Percentiles rank a stretch among this genome's conserved stretches.
Evolutionary conservation across 2,888 invertebrate genomes (phyloP).

Genomic region (Mongoloraphidia duomilia): DNA sequence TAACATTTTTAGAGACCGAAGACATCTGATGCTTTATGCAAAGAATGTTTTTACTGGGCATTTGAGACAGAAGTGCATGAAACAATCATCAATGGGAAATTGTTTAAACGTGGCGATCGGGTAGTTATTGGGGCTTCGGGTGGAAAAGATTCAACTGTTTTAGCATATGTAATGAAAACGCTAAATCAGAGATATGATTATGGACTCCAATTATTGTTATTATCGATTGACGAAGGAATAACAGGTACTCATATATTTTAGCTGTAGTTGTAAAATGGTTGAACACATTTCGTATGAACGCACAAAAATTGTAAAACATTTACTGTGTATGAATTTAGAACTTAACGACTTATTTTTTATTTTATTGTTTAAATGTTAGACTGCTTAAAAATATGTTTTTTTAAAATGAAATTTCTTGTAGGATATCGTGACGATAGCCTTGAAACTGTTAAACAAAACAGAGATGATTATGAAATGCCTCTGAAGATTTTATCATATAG

Average conservation of each 20-base stretch:
- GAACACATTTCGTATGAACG: background rate
- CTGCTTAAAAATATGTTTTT: background rate
- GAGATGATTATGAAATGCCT: conserved; percentile 84
- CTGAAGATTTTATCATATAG: conserved; percentile 92
- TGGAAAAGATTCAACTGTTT: conserved; percentile 93
- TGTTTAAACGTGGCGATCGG: conserved; percentile 71
- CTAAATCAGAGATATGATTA: conserved; percentile 85
- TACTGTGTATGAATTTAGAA: background rate
- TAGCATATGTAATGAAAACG: conserved; percentile 84
- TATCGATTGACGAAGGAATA: conserved; percentile 98
- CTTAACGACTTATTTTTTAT: background rate
- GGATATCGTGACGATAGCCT: conserved; percentile 92
- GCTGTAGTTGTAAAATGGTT: conserved; percentile 1
- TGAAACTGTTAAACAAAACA: conserved; percentile 89
- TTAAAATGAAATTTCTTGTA: conserved; percentile 14
- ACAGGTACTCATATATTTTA: conserved; percentile 40
- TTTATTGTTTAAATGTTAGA: background rate
- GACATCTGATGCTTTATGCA: conserved; percentile 83
- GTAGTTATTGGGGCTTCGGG: conserved; percentile 91
- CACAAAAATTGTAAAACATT: background rate
- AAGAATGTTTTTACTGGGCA: conserved; percentile 83
- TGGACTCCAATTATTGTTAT: conserved; percentile 71
- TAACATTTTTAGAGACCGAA: conserved; percentile 57
- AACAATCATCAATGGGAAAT: conserved; percentile 65
- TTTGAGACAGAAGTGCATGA: conserved; percentile 93